Percentiles rank a stretch among this genome's conserved stretches.
Conservation (phyloP, 2,888 invertebrate genomes). For the Galeruca laticollis region DNA sequence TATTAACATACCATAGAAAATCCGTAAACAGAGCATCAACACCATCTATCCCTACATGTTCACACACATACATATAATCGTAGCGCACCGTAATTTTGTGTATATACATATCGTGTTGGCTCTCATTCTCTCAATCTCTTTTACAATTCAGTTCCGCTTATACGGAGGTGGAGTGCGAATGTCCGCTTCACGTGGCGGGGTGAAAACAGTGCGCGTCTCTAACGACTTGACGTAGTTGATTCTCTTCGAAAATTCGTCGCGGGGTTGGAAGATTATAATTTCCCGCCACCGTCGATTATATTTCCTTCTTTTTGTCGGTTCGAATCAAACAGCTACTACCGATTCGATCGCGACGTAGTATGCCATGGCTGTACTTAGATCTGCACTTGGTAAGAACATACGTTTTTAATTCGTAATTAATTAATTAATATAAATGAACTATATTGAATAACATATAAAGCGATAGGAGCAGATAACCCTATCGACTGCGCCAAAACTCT, state of each 20-base stretch:
- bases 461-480: neutral
- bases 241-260: slow-evolving; percentile 6
- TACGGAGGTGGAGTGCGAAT: slow-evolving; percentile 56
- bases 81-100: slow-evolving; percentile 49
- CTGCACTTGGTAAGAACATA: slow-evolving; percentile 62
- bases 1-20: slow-evolving; percentile 54
- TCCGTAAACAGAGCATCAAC: slow-evolving; percentile 55
- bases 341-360: slow-evolving; percentile 34
- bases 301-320: slow-evolving; percentile 7
- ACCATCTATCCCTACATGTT: slow-evolving; percentile 24
- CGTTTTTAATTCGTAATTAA: neutral
- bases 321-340: neutral
- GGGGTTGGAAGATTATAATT: slow-evolving; percentile 13
- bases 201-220: slow-evolving; percentile 34
- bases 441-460: too few relatives aligned
- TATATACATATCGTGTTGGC: slow-evolving; percentile 19
- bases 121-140: slow-evolving; percentile 34
- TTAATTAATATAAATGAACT: too few relatives aligned
- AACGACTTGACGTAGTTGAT: slow-evolving; percentile 14
- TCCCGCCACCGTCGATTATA: neutral
- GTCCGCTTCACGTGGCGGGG: slow-evolving; percentile 48
- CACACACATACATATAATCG: slow-evolving; percentile 17
- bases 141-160: slow-evolving; percentile 54
- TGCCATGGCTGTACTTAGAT: slow-evolving; percentile 67
- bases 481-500: neutral